phyloP scores from a whole-genome alignment of 1,140 invertebrate species.

The Frieseomelitta varia region DNA sequence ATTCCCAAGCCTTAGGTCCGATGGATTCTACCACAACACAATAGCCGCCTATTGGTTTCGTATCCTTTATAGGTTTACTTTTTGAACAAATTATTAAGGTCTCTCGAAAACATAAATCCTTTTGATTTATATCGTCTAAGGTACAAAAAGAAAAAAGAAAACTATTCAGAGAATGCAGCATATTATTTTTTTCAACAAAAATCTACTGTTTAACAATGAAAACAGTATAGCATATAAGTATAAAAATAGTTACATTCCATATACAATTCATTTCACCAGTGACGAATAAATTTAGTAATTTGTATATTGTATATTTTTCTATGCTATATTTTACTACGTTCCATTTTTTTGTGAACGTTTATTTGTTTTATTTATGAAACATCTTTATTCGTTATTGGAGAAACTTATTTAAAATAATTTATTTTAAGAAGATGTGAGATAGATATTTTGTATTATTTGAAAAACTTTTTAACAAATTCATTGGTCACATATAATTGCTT shows the following conservation, averaged over 20 bases:
- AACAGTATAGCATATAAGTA: neutral
- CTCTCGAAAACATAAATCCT: slow-evolving; percentile 70
- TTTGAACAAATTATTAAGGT: slow-evolving; percentile 67
- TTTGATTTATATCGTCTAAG: slow-evolving; percentile 60
- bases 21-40: slow-evolving; percentile 66
- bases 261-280: slow-evolving; percentile 7
- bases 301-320: slow-evolving; percentile 43
- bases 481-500: slow-evolving; percentile 6
- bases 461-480: slow-evolving; percentile 3
- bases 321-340: slow-evolving; percentile 18
- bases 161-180: neutral
- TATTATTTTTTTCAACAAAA: slow-evolving; percentile 14
- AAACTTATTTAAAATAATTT: slow-evolving; percentile 13
- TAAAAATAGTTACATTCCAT: slow-evolving; percentile 32
- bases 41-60: slow-evolving; percentile 65
- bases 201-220: neutral
- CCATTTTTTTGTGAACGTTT: slow-evolving; percentile 2
- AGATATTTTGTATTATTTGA: neutral
- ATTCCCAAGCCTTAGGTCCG: slow-evolving; percentile 51
- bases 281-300: slow-evolving; percentile 18
- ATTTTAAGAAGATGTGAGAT: slow-evolving; percentile 9
- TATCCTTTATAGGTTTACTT: slow-evolving; percentile 38
- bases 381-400: slow-evolving; percentile 31
- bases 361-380: slow-evolving; percentile 26
- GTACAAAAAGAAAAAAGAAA: slow-evolving; percentile 11